These are phyloP conservation scores for Proctacanthus coquilletti DNA, from an alignment of 1,140 invertebrate genomes.

Conservation along the genomic window DNA sequence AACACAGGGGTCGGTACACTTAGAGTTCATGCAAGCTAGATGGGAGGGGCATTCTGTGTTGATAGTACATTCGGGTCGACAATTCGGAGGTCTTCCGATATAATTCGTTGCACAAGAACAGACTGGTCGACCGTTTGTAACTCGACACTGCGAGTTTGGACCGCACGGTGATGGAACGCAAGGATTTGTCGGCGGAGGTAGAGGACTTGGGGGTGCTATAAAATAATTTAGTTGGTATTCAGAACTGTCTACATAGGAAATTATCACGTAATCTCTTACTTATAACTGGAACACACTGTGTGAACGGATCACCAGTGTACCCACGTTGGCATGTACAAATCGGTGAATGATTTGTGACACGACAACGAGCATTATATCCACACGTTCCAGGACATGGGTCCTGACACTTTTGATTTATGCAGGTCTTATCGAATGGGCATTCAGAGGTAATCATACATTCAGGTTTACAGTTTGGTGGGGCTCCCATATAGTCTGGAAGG, in stretches of 20 bases:
- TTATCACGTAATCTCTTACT: conserved; percentile 13
- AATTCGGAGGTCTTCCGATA: conserved; percentile 52
- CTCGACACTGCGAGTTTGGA: conserved; percentile 45
- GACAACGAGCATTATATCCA: conserved; percentile 66
- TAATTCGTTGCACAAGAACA: conserved; percentile 52
- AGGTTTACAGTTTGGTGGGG: conserved; percentile 61
- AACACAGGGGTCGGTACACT: conserved; percentile 53
- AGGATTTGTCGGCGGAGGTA: conserved; percentile 26
- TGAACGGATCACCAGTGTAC: conserved; percentile 66
- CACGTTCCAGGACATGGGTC: conserved; percentile 69
- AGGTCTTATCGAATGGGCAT: conserved; percentile 61
- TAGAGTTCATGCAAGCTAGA: conserved; percentile 47
- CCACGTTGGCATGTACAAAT: conserved; percentile 61
- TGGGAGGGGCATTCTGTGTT: conserved; percentile 51
- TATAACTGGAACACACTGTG: conserved; percentile 27
- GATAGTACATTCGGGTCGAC: conserved; percentile 54
- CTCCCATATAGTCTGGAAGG: conserved; percentile 56
- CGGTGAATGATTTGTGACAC: conserved; percentile 69
- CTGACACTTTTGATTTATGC: conserved; percentile 57
- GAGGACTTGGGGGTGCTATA: no score
- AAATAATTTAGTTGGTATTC: neutral
- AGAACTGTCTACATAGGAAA: conserved; percentile 13
- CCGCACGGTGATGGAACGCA: conserved; percentile 52
- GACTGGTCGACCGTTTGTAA: conserved; percentile 37
- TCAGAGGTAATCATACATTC: conserved; percentile 70